A percentile compares a stretch with the other conserved stretches of the same genome.
These are phyloP conservation scores for Piprites chloris DNA, from an alignment of 2,113 vertebrate genomes.

Conservation along the genomic window DNA sequence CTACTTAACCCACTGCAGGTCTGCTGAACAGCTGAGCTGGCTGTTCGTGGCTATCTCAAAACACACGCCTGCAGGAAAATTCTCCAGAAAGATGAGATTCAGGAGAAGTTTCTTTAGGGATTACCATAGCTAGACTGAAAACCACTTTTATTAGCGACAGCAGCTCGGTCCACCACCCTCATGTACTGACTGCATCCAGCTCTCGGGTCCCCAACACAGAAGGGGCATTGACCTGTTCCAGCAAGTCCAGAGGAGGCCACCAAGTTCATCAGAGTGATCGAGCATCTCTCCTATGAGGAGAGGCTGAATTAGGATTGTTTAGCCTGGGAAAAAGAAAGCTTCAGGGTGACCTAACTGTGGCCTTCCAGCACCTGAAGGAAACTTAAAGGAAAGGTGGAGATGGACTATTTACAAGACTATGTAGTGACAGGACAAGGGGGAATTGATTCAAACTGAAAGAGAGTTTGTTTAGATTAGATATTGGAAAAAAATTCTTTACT, in stretches of 20 bases:
- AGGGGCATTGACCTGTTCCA: neutral
- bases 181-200: neutral
- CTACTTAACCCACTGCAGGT: neutral
- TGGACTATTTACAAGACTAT: too few relatives aligned
- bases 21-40: neutral
- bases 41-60: neutral
- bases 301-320: neutral
- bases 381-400: neutral
- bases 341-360: neutral
- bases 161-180: neutral
- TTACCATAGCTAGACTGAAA: neutral
- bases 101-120: neutral
- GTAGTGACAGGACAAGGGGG: neutral
- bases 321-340: neutral
- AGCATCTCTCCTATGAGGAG: neutral
- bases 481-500: neutral
- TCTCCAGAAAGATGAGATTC: neutral
- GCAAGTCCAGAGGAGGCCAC: neutral
- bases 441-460: neutral
- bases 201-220: neutral
- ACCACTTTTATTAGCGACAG: rapidly evolving
- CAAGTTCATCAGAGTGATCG: neutral
- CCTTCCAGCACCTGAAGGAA: neutral
- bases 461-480: neutral
- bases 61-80: neutral